Base-by-base conservation (phyloP, 2,797 vertebrate species). In the Glyptemys insculpta region DNA sequence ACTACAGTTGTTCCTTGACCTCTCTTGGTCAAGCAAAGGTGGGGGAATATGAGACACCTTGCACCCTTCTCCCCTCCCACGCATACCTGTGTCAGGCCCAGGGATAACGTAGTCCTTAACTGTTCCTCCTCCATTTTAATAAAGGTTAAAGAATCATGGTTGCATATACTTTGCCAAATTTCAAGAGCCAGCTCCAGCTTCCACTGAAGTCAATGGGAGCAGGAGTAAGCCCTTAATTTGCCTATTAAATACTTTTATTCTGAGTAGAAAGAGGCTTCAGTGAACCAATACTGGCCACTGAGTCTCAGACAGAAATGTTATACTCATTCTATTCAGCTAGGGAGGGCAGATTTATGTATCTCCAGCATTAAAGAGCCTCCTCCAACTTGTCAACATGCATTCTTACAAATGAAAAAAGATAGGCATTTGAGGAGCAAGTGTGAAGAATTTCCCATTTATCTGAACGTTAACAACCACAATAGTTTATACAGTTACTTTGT, bases 391-490 rank as follows among this genome's bases (percentile, higher is more conserved):
- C 88, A 88, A 21, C 29, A 57, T 90, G 37, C 1, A 4, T 81
- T 96, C 92, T 91, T 52, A 56, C 52, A 91, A 95, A 92, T 76
- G 52, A 68, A 91, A 94, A 93, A 72, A 25, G 9, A 57, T 29
- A 78, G 10, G 19, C 47, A 85, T 29, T 86, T 79, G 72, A 95
- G 79, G 87, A 97, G 8, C 18, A 96, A 95, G 88, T 65, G 81
- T 91, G 79, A 97, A 92, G 41, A 94, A 95, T 93, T 85, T 86
- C 34, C 7, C n/a, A 92, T 97, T 97, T 97, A 92, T 90, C 34
- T 79, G 80, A 94, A 86, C 34, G 87, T 91, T 92, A 94, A 91
- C 91, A 96, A 96, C 65, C 37, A 80, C 86, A 85, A 90, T 89
- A 85, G 89, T 94, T 89, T 83, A 44, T 85, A 83, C 14, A 90